phyloP scores from a whole-genome alignment of 92 coral and sea anemone species.

The Phenganax subtilis region DNA sequence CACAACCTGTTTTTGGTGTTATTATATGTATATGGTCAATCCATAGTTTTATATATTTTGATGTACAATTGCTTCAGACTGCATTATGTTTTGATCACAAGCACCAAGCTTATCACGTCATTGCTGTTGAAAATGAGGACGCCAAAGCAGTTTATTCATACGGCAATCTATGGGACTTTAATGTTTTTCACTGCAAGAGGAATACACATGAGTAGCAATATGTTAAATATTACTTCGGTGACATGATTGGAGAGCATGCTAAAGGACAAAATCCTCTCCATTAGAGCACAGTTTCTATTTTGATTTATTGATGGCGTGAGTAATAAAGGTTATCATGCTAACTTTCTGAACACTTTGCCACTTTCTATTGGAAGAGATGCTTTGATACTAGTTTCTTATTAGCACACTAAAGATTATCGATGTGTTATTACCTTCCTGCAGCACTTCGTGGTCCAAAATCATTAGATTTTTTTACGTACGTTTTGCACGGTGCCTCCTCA shows the following conservation, averaged over 20 bases:
- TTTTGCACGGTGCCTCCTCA: too few relatives aligned
- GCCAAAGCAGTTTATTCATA: constrained; percentile 7
- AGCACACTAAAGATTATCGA: too few relatives aligned
- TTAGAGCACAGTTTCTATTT: background rate
- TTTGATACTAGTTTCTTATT: too few relatives aligned
- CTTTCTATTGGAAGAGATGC: too few relatives aligned
- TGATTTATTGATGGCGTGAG: too few relatives aligned
- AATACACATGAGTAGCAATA: background rate
- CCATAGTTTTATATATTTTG: background rate
- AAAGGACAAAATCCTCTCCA: constrained; percentile 9
- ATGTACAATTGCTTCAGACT: background rate
- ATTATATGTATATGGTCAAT: background rate
- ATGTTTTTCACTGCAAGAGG: constrained; percentile 4
- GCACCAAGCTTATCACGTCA: constrained; percentile 23
- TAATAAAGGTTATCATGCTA: too few relatives aligned
- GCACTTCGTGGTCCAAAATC: too few relatives aligned
- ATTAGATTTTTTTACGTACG: too few relatives aligned
- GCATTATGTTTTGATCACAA: background rate
- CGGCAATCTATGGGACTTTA: background rate
- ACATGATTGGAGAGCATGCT: background rate
- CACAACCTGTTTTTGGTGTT: constrained; percentile 2
- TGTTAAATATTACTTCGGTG: background rate
- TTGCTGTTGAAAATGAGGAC: constrained; percentile 25
- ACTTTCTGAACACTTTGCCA: too few relatives aligned
- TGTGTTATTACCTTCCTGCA: too few relatives aligned